Conservation (phyloP, 2,888 invertebrate genomes). For the Heliothis peltigera region DNA sequence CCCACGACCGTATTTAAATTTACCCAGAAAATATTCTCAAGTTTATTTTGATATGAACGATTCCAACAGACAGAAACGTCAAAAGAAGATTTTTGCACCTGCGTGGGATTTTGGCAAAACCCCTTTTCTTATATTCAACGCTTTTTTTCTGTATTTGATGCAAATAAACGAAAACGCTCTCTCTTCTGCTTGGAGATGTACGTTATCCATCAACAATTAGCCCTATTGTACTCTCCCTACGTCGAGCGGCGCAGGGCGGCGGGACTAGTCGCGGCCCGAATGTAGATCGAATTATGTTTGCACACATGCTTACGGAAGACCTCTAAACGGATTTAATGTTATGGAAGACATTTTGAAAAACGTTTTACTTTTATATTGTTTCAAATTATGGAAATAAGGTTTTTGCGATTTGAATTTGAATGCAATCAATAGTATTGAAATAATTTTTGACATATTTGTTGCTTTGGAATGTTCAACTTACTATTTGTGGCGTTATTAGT, state of each 20-base stretch:
- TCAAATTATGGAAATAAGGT: slow-evolving; percentile 26
- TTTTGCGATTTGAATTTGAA: background rate
- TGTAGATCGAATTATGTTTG: slow-evolving; percentile 83
- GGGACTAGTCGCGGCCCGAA: slow-evolving; percentile 61
- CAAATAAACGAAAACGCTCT: slow-evolving; percentile 6
- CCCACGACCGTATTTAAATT: too few species aligned
- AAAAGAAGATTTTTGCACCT: too few species aligned
- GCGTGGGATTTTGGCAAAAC: background rate
- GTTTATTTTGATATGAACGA: too few species aligned
- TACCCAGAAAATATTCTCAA: too few species aligned
- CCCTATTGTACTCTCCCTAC: slow-evolving; percentile 77
- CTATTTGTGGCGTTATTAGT: too few species aligned
- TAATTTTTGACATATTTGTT: background rate
- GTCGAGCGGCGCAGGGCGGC: slow-evolving; percentile 36
- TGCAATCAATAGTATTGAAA: background rate
- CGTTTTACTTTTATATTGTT: slow-evolving; percentile 23
- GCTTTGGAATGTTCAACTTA: background rate
- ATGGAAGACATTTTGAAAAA: slow-evolving; percentile 55
- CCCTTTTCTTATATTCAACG: background rate
- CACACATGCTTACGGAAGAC: slow-evolving; percentile 74
- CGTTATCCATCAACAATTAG: slow-evolving; percentile 66
- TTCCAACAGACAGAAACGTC: too few species aligned
- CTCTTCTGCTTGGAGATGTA: slow-evolving; percentile 56
- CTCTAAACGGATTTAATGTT: slow-evolving; percentile 60
- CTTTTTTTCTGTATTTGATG: background rate